These are phyloP conservation scores for Lasioglossum vierecki DNA, from an alignment of 2,888 invertebrate genomes.

Conservation along the genomic window DNA sequence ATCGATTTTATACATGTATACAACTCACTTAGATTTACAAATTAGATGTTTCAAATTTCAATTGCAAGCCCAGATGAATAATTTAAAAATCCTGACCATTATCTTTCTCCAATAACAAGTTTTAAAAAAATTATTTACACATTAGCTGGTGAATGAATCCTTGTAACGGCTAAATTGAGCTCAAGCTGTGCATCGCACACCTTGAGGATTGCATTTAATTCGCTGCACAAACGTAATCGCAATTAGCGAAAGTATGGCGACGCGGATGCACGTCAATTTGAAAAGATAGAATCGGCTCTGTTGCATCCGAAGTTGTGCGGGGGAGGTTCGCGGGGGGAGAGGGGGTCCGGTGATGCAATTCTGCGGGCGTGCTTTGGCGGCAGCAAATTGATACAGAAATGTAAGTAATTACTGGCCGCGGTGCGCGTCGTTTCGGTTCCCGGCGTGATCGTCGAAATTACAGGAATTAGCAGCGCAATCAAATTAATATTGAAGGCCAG, in stretches of 20 bases:
- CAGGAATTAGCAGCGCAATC: conserved; percentile 49
- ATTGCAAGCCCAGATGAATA: too few species aligned
- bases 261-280: background rate
- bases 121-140: too few species aligned
- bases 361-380: conserved; percentile 6
- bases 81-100: too few species aligned
- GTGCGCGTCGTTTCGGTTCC: conserved; percentile 38
- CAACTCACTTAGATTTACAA: too few species aligned
- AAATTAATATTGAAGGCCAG: conserved; percentile 49
- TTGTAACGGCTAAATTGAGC: too few species aligned
- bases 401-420: conserved; percentile 46
- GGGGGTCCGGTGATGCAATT: background rate
- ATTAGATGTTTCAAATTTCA: too few species aligned
- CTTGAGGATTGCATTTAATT: background rate
- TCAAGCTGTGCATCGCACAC: too few species aligned
- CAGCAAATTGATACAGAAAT: conserved; percentile 45
- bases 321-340: too few species aligned
- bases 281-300: background rate
- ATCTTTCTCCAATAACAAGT: too few species aligned
- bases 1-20: too few species aligned
- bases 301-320: background rate
- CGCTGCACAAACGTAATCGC: background rate
- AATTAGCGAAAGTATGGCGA: background rate
- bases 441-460: conserved; percentile 48
- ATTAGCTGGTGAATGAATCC: too few species aligned